These are phyloP conservation scores for Ciconia nigra DNA, from an alignment of 2,797 vertebrate genomes.

Conservation along the genomic window DNA sequence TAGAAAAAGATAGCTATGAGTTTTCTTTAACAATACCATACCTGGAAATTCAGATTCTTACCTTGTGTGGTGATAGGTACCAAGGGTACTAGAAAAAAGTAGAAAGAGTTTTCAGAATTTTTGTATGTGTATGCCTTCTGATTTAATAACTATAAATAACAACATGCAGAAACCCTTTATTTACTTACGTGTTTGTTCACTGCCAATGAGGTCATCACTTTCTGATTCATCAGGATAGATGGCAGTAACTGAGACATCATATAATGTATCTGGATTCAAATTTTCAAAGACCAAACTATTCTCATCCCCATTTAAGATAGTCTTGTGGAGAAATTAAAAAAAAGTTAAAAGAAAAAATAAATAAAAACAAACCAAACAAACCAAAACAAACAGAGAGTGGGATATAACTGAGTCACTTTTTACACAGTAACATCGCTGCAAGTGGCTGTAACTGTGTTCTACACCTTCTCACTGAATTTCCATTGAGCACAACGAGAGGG, in stretches of 20 bases:
- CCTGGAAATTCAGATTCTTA: conserved; percentile 60
- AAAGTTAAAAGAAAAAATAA: not conserved
- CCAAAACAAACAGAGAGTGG: not conserved
- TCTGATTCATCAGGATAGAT: conserved; percentile 97
- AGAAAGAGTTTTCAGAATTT: conserved; percentile 41
- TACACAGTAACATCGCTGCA: not conserved
- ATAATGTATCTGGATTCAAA: conserved; percentile 87
- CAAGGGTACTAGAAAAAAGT: conserved; percentile 72
- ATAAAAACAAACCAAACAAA: not conserved
- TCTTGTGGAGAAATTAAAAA: conserved; percentile 69
- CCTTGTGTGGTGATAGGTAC: conserved; percentile 74
- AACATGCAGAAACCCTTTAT: not conserved
- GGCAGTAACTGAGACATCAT: conserved; percentile 88
- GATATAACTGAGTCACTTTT: not conserved
- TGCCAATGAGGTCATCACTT: conserved; percentile 89
- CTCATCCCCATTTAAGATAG: conserved; percentile 84
- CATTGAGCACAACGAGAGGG: not conserved
- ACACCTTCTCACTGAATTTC: not conserved
- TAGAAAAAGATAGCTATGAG: not conserved
- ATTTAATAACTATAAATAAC: not conserved
- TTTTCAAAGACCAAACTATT: conserved; percentile 81
- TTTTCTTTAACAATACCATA: not conserved
- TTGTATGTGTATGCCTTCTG: not conserved
- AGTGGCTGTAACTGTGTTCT: not conserved
- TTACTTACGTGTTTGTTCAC: conserved; percentile 87